These are phyloP conservation scores for Achlya flavicornis DNA, from an alignment of 2,888 invertebrate species.

Conservation along the genomic window DNA sequence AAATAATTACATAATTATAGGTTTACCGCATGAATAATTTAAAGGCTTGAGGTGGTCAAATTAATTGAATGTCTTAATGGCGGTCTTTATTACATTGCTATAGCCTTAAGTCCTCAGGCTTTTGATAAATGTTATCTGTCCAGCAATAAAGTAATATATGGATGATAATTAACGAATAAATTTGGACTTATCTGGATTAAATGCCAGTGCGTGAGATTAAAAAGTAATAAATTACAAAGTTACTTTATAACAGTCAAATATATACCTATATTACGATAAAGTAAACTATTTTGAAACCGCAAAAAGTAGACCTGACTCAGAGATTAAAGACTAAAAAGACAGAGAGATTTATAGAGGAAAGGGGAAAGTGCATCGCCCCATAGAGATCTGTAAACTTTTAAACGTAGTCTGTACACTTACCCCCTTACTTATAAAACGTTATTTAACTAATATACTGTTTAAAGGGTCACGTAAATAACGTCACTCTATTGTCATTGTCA, in stretches of 20 bases:
- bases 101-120: neutral
- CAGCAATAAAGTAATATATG: constrained; percentile 8
- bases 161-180: constrained; percentile 7
- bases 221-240: neutral
- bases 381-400: too few species aligned
- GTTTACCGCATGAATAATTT: neutral
- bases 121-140: constrained; percentile 7
- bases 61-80: constrained; percentile 25
- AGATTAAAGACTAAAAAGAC: too few species aligned
- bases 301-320: too few species aligned
- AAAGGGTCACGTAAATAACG: too few species aligned
- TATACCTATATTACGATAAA: neutral
- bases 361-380: too few species aligned
- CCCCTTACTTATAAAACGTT: too few species aligned
- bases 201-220: neutral
- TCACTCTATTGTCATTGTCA: too few species aligned
- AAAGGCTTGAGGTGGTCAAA: constrained; percentile 9
- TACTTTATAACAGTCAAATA: neutral
- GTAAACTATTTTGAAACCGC: neutral
- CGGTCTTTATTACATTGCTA: neutral
- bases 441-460: too few species aligned
- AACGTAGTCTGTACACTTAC: too few species aligned
- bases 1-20: constrained; percentile 9
- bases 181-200: constrained; percentile 5
- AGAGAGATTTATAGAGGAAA: too few species aligned